Base-by-base conservation (phyloP, 2,113 vertebrate species). In the Chunga burmeisteri region DNA sequence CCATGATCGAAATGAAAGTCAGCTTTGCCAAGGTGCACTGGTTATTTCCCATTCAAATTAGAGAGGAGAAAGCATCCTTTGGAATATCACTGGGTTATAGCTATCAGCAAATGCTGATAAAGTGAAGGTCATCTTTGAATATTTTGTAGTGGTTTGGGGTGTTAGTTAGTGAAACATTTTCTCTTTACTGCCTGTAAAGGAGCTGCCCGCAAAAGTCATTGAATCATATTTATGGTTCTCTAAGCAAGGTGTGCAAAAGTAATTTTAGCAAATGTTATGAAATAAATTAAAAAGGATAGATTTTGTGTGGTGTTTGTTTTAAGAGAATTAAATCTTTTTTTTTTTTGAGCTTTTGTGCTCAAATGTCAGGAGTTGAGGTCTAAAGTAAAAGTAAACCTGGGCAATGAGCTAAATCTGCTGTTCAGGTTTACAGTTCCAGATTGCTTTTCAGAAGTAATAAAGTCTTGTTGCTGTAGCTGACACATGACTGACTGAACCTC, bases 361-460 rank as follows among this genome's bases (percentile, higher is more conserved):
- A 94, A 58, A 86, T 95, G 74, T 90, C 75, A 93, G 23, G 20
- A 79, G 18, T 19, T 79, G 65, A 89, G 26, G 61, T 81, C n/a
- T 80, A 82, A 90, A 94, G 65, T 81, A 92, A 82, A 90, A 94
- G 65, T 81, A 92, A 88, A 88, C 32, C 17, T 47, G 29, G 53
- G 38, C 50, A 56, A 62, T 1, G 27, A 92, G 21, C n/a, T 92
- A 46, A 77, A 73, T 34, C 30, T 86, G 6, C 59, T 66, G 34
- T 65, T 82, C 30, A 47, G 50, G 30, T 86, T 93, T 96, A 67
- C 58, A 50, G 26, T 90, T 92, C 62, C 66, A 88, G 74, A 63
- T 90, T 88, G 71, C 79, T 90, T 94, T 95, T 66, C 63, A 73
- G 74, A 86, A 83, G 62, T 81, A 85, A 80, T 95, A 70, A 84